Evolutionary conservation across 2,888 invertebrate species (phyloP).

Genomic region (Cryptophagus acutangulus): DNA sequence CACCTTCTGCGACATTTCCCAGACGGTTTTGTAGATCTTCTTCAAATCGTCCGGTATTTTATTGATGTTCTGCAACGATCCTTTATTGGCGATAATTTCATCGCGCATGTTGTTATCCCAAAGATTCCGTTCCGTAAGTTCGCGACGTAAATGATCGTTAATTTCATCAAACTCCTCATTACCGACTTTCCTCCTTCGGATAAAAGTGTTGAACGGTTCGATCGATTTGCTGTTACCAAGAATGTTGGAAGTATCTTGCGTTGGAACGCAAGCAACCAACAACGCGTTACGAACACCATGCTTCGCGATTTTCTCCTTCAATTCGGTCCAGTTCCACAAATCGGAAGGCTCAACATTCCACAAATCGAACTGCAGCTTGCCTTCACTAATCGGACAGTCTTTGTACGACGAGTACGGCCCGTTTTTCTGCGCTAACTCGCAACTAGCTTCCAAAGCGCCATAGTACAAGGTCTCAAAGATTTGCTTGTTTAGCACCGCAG

Average conservation of each 20-base stretch:
- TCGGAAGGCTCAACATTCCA: constrained; percentile 85
- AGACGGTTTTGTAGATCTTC: constrained; percentile 89
- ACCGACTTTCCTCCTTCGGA: constrained; percentile 87
- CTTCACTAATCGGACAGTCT: constrained; percentile 91
- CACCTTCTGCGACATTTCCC: constrained; percentile 93
- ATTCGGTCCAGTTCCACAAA: constrained; percentile 81
- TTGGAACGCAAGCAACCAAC: constrained; percentile 95
- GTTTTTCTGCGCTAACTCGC: constrained; percentile 78
- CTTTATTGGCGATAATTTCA: constrained; percentile 82
- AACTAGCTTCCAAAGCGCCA: constrained; percentile 93
- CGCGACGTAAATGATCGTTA: constrained; percentile 90
- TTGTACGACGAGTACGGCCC: constrained; percentile 89
- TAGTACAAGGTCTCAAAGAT: constrained; percentile 98
- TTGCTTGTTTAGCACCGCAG: constrained; percentile 81
- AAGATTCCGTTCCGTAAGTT: constrained; percentile 82
- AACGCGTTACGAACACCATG: constrained; percentile 87
- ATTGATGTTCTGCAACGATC: constrained; percentile 87
- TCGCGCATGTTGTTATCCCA: constrained; percentile 98
- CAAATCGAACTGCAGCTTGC: constrained; percentile 96
- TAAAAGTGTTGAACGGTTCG: constrained; percentile 97
- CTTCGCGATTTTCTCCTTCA: constrained; percentile 80
- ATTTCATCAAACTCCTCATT: constrained; percentile 92
- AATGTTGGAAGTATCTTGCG: constrained; percentile 98
- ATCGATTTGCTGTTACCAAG: constrained; percentile 98
- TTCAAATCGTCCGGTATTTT: constrained; percentile 80